Conservation (phyloP, 2,888 invertebrate species). For the Terebella lapidaria region DNA sequence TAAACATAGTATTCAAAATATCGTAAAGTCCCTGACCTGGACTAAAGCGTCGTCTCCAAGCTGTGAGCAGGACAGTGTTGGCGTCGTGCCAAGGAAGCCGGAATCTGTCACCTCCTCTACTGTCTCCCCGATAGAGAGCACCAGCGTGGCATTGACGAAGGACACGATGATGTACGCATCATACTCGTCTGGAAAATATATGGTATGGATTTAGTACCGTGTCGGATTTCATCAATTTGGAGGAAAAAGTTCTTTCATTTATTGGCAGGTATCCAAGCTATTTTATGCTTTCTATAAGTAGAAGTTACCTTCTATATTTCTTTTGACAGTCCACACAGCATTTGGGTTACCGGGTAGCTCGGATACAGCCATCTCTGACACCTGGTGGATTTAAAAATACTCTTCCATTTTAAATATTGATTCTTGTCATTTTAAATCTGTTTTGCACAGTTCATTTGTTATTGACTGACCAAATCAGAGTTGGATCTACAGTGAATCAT, state of each 20-base stretch:
- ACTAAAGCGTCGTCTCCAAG: conserved; percentile 96
- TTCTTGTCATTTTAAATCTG: no score
- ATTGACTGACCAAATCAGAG: no score
- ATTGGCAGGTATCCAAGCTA: no score
- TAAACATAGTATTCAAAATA: no score
- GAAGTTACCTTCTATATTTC: conserved; percentile 93
- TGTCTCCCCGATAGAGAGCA: conserved; percentile 97
- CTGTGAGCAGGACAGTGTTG: conserved; percentile 95
- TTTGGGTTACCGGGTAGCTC: conserved; percentile 99
- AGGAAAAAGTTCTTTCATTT: no score
- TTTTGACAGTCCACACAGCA: conserved; percentile 98
- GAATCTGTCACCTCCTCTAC: conserved; percentile 99
- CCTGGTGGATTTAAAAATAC: conserved; percentile 54
- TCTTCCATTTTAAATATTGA: not conserved
- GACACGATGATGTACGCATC: conserved; percentile 99
- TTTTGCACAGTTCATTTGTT: no score
- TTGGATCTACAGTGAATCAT: no score
- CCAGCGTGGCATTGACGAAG: conserved; percentile 96
- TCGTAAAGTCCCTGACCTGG: no score
- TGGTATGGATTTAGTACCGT: no score
- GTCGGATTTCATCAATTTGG: no score
- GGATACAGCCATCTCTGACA: conserved; percentile 99
- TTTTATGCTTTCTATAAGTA: no score
- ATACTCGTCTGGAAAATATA: conserved; percentile 78
- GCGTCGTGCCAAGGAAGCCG: conserved; percentile 96